phyloP scores from a whole-genome alignment of 2,797 vertebrate genomes.

The Dermochelys coriacea region DNA sequence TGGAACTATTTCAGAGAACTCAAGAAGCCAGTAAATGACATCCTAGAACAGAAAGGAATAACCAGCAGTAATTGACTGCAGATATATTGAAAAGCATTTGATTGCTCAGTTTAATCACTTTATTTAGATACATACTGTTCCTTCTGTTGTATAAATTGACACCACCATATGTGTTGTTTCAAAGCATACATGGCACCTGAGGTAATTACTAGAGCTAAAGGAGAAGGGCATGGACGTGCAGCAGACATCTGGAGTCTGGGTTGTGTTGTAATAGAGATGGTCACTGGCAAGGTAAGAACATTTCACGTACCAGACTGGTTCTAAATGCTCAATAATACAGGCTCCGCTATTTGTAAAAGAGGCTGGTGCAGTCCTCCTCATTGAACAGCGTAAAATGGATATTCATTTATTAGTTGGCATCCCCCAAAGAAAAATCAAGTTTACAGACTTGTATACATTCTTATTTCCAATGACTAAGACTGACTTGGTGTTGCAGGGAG shows the following conservation, averaged over 20 bases:
- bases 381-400: background rate
- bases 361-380: background rate
- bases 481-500: background rate
- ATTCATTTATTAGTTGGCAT: background rate
- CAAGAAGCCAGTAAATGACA: background rate
- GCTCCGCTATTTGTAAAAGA: background rate
- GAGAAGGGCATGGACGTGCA: slow-evolving; percentile 96
- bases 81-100: background rate
- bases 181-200: slow-evolving; percentile 99
- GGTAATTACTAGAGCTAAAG: slow-evolving; percentile 98
- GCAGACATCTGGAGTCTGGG: slow-evolving; percentile 99
- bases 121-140: background rate
- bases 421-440: background rate
- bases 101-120: background rate
- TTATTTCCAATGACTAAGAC: background rate
- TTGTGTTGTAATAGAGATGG: slow-evolving; percentile 99
- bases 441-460: background rate
- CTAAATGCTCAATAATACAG: background rate
- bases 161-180: slow-evolving; percentile 3
- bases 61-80: background rate
- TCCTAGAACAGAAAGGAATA: background rate
- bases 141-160: slow-evolving; percentile 49
- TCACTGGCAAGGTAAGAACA: slow-evolving; percentile 93
- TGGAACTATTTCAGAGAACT: background rate
- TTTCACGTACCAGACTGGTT: background rate